A percentile compares a stretch with the other conserved stretches of the same genome.
Evolutionary conservation across 2,113 vertebrate species (phyloP).

Genomic region (Nothocercus julius): DNA sequence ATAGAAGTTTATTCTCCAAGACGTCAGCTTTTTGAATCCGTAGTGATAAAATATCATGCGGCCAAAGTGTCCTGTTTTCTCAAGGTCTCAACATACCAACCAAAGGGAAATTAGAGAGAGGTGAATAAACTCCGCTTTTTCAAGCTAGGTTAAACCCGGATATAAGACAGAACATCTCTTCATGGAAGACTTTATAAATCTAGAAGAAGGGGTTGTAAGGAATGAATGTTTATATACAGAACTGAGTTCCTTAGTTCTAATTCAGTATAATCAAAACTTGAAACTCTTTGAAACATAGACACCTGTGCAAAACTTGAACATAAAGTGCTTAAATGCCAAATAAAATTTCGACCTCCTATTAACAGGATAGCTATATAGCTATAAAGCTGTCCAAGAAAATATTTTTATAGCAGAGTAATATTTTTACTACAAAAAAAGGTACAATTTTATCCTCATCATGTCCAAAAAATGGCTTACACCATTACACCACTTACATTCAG

Average conservation of each 20-base stretch:
- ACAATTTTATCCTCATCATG: neutral
- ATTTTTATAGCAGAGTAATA: neutral
- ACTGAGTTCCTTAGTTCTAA: neutral
- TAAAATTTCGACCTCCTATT: neutral
- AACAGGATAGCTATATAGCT: neutral
- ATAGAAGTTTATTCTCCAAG: neutral
- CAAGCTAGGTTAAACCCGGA: neutral
- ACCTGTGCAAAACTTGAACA: neutral
- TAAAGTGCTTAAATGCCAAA: neutral
- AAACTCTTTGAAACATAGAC: neutral
- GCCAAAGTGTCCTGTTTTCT: neutral
- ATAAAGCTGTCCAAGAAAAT: neutral
- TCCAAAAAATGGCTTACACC: neutral
- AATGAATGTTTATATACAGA: neutral
- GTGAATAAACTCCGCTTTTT: neutral
- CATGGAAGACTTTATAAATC: neutral
- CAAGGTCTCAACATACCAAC: neutral
- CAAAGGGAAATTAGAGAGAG: too few relatives aligned
- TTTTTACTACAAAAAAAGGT: neutral
- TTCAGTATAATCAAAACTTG: neutral
- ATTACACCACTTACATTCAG: neutral
- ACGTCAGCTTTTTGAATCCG: neutral
- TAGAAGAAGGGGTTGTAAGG: neutral
- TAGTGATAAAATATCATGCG: neutral
- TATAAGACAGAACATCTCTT: neutral